Base-by-base conservation (phyloP, 2,113 vertebrate species). In the Burhinus oedicnemus region DNA sequence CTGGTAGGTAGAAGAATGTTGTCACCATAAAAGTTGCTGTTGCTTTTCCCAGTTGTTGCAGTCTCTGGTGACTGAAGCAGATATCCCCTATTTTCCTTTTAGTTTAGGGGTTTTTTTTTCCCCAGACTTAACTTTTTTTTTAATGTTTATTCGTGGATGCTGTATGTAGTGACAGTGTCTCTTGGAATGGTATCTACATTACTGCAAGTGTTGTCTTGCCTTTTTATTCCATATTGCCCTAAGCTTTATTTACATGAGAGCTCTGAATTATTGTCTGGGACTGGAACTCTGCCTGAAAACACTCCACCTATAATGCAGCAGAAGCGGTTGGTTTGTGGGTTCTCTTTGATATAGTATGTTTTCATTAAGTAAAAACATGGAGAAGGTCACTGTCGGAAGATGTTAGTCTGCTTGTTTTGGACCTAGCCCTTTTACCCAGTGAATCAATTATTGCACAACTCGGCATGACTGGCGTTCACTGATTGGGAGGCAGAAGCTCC, bases 201-300 rank as follows among this genome's bases (percentile, higher is more conserved):
- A 45, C 12, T 55, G 60, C 68, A 86, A 87, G 77, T 47, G 30
- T 52, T 90, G 74, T 64, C 58, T 90, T 95, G 91, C 91, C 85
- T 96, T 38, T 93, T 75, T 75, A 54, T 83, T 65, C 76, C 42
- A 18, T 65, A 8, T 82, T 93, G 83, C 83, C 77, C n/a, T n/a
- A 21, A 89, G 94, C 91, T 96, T 96, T 95, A 91, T 89, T 95
- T 95, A 91, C 81, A 42, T 79, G 40, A 75, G 87, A 64, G 65
- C 60, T 90, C 60, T 45, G 83, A 84, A 64, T 89, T 93, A 61
- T 30, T 96, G 90, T 14, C 90, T 84, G 83, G 86, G 34, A 7
- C 86, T 96, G 97, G 95, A 94, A 6, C 72, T 65, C 30, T 92
- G 86, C 89, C 90, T 87, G 65, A 52, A 65, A 92, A 91, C 15